These are phyloP conservation scores for Nezara viridula DNA, from an alignment of 2,888 invertebrate genomes.

Conservation along the genomic window DNA sequence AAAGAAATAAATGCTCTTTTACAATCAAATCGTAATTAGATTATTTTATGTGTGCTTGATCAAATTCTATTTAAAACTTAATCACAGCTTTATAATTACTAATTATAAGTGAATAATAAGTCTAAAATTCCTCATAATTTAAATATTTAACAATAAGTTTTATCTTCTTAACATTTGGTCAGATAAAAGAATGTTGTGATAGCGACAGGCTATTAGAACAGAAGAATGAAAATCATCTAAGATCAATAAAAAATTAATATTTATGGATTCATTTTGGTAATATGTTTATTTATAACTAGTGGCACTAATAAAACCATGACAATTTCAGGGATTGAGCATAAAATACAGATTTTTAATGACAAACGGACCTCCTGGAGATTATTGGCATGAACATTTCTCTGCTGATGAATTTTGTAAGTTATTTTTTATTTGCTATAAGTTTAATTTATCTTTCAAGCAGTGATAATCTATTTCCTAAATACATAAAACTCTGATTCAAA, in stretches of 20 bases:
- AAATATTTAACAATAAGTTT: too few species aligned
- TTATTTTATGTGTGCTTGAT: background rate
- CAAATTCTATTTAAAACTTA: background rate
- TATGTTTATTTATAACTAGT: background rate
- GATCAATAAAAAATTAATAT: too few species aligned
- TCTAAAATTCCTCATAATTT: background rate
- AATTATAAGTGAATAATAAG: background rate
- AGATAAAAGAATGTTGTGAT: too few species aligned
- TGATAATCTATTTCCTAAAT: background rate
- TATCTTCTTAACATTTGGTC: too few species aligned
- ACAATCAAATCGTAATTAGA: background rate
- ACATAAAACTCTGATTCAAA: background rate
- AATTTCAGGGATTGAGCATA: constrained; percentile 79
- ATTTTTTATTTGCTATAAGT: background rate
- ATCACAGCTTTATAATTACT: background rate
- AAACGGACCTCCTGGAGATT: constrained; percentile 84
- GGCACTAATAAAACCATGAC: background rate
- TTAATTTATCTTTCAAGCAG: background rate
- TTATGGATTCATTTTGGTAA: too few species aligned
- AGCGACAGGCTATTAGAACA: too few species aligned
- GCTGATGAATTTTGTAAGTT: constrained; percentile 95
- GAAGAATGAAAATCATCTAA: too few species aligned
- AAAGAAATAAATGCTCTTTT: too few species aligned
- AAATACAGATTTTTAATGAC: constrained; percentile 89
- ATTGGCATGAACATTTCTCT: constrained; percentile 92